A percentile compares a stretch with the other conserved stretches of the same genome.
Conservation (phyloP, 2,888 invertebrate genomes). For the Eremobia ochroleuca region DNA sequence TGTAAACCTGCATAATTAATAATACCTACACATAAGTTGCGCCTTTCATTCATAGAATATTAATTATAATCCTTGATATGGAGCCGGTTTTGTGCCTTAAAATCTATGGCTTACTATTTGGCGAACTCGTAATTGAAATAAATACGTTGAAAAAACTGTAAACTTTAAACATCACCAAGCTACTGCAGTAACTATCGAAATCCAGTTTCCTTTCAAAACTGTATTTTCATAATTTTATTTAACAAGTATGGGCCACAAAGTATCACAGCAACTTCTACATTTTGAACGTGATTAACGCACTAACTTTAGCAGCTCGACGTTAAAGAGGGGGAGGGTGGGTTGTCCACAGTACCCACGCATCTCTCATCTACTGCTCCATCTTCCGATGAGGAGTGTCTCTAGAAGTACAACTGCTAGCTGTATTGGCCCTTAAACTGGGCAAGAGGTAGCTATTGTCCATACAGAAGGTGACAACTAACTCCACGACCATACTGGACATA, state of each 20-base stretch:
- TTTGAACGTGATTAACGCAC: not conserved
- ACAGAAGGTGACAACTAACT: too few species aligned
- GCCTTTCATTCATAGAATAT: conserved; percentile 1
- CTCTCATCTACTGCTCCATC: too few species aligned
- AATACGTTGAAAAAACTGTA: not conserved
- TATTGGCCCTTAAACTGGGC: too few species aligned
- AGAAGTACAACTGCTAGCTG: too few species aligned
- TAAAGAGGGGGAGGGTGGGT: not conserved
- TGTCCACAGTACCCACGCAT: too few species aligned
- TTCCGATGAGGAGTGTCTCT: too few species aligned
- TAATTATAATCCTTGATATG: not conserved
- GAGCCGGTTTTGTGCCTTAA: not conserved
- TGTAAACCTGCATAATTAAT: conserved; percentile 33
- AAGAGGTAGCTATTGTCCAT: too few species aligned
- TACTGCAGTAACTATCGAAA: too few species aligned
- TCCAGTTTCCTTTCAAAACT: too few species aligned
- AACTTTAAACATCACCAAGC: not conserved
- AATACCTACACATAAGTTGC: not conserved
- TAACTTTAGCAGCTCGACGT: not conserved
- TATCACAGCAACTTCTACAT: not conserved
- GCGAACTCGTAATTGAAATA: not conserved
- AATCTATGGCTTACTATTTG: too few species aligned
- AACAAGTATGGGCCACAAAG: not conserved
- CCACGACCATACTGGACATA: too few species aligned
- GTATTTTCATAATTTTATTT: too few species aligned